Evolutionary conservation across 1,140 invertebrate species (phyloP).

Genomic region (Drosophila mojavensis): DNA sequence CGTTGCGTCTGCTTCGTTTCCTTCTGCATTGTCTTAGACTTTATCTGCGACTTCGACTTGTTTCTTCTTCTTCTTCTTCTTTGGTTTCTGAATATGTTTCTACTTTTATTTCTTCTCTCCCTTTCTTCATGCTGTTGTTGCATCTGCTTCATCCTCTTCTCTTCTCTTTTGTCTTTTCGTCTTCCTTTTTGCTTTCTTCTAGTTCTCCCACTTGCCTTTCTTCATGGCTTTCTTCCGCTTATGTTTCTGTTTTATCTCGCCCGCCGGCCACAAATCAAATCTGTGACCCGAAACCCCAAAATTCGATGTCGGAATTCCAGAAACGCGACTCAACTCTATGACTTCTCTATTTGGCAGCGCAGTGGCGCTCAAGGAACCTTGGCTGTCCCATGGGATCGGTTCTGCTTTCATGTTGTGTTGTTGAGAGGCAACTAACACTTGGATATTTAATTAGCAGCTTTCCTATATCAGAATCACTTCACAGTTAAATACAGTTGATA

Average conservation of each 20-base stretch:
- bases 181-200: not conserved
- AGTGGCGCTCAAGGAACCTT: constrained; percentile 5
- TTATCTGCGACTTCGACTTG: too few relatives aligned
- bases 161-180: too few relatives aligned
- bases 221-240: not conserved
- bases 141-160: too few relatives aligned
- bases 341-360: constrained; percentile 5
- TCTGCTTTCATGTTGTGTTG: not conserved
- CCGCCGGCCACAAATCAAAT: constrained; percentile 44
- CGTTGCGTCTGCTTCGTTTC: not conserved
- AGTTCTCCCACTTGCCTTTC: not conserved
- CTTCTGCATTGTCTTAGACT: not conserved
- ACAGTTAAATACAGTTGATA: too few relatives aligned
- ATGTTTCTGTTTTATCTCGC: constrained; percentile 8
- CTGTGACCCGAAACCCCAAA: constrained; percentile 1
- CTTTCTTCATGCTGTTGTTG: too few relatives aligned
- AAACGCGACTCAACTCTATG: constrained; percentile 20
- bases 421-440: too few relatives aligned
- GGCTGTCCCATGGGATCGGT: not conserved
- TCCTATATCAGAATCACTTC: too few relatives aligned
- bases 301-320: not conserved
- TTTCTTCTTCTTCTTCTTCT: too few relatives aligned
- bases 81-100: too few relatives aligned
- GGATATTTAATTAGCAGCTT: too few relatives aligned
- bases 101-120: too few relatives aligned